These are phyloP conservation scores for Bombyx huttoni DNA, from an alignment of 2,888 invertebrate genomes.

Conservation along the genomic window DNA sequence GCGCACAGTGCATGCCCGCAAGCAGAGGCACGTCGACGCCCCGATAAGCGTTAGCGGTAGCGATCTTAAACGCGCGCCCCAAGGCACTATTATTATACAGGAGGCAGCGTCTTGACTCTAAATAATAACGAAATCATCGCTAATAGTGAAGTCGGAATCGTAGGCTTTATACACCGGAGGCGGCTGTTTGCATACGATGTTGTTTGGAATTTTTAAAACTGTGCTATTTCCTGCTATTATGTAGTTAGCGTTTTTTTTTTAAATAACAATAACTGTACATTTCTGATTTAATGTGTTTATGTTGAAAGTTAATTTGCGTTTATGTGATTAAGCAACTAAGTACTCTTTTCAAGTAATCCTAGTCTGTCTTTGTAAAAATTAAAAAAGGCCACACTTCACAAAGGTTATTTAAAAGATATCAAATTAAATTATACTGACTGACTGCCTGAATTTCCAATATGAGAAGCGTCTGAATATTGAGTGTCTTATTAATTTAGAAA, in stretches of 20 bases:
- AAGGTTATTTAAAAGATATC: too few relatives aligned
- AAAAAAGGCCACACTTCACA: too few relatives aligned
- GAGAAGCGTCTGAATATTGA: too few relatives aligned
- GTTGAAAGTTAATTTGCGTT: too few relatives aligned
- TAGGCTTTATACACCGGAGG: neutral
- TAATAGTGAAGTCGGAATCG: neutral
- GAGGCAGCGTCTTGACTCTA: neutral
- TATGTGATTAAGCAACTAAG: too few relatives aligned
- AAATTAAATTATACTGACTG: too few relatives aligned
- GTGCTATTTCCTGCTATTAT: neutral
- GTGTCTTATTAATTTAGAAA: too few relatives aligned
- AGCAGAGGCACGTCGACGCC: slow-evolving; percentile 20
- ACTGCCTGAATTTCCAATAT: too few relatives aligned
- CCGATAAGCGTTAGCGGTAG: slow-evolving; percentile 9
- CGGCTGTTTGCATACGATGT: neutral
- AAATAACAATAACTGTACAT: too few relatives aligned
- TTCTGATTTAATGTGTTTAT: too few relatives aligned
- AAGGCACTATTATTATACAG: slow-evolving; percentile 4
- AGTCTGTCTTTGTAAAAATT: too few relatives aligned
- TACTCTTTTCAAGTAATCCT: too few relatives aligned
- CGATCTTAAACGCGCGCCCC: slow-evolving; percentile 3
- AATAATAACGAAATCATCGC: neutral
- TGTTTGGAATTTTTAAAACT: neutral
- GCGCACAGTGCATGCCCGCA: slow-evolving; percentile 12
- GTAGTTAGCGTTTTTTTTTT: neutral